Percentiles rank a stretch among this genome's conserved stretches.
phyloP scores from a whole-genome alignment of 2,797 vertebrate genomes.

The Tadarida brasiliensis region DNA sequence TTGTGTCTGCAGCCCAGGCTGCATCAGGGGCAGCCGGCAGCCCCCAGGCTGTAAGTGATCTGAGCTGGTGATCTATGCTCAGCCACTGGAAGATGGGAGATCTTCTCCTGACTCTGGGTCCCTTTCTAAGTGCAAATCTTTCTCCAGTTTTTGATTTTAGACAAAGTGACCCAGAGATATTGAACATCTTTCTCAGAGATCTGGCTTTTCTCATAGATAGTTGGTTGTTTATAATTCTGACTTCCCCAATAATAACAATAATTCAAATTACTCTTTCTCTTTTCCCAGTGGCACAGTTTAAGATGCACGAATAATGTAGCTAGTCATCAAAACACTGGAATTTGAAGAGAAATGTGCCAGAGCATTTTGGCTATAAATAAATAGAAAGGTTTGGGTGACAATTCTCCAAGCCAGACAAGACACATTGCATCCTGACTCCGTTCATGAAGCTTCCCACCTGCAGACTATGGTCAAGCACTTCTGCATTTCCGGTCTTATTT shows the following conservation, averaged over 20 bases:
- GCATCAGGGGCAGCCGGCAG: background rate
- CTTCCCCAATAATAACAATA: background rate
- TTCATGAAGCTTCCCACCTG: background rate
- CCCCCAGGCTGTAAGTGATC: background rate
- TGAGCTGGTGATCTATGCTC: background rate
- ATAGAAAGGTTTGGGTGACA: background rate
- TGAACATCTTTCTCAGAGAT: background rate
- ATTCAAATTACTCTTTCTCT: slow-evolving; percentile 19
- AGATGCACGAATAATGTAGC: background rate
- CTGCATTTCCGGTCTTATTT: background rate
- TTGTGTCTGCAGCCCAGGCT: background rate
- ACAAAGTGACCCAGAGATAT: background rate
- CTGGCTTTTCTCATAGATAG: background rate
- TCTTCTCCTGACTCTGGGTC: background rate
- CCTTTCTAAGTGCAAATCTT: background rate
- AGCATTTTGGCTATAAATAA: background rate
- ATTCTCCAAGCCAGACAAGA: background rate
- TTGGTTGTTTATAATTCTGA: slow-evolving; percentile 23
- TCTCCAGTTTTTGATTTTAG: background rate
- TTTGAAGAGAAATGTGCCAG: background rate
- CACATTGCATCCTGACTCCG: background rate
- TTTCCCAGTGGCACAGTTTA: background rate
- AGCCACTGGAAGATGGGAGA: background rate
- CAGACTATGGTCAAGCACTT: background rate
- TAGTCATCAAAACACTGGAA: background rate